Conservation (phyloP, 2,797 vertebrate species). For the Pseudochromis fuscus region DNA sequence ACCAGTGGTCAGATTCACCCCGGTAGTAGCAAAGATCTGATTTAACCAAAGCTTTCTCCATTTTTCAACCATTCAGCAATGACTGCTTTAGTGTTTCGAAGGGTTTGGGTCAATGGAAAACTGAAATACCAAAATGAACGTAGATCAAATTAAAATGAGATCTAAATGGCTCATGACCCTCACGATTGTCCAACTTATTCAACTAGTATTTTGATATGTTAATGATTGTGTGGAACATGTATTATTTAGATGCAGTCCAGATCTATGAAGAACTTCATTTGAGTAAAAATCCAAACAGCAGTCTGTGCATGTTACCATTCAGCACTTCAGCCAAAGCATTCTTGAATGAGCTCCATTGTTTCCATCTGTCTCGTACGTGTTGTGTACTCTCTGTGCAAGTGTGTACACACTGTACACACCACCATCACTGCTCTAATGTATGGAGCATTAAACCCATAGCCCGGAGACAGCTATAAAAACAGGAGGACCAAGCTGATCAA, state of each 20-base stretch:
- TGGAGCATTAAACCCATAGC: slow-evolving; percentile 93
- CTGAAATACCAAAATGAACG: no score
- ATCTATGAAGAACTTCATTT: slow-evolving; percentile 16
- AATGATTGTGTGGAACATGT: slow-evolving; percentile 25
- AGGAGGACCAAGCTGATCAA: slow-evolving; percentile 93
- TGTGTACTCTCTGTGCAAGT: slow-evolving; percentile 20
- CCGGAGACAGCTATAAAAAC: slow-evolving; percentile 96
- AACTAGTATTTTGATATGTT: slow-evolving; percentile 14
- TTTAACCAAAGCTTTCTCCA: no score
- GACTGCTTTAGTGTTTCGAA: background rate
- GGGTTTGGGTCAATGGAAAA: no score
- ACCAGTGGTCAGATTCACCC: no score
- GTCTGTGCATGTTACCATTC: background rate
- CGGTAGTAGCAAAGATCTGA: no score
- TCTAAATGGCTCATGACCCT: no score
- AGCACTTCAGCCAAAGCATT: slow-evolving; percentile 28
- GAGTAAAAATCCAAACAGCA: slow-evolving; percentile 1
- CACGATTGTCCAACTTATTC: background rate
- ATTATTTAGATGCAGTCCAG: slow-evolving; percentile 31
- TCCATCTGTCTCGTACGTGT: slow-evolving; percentile 42
- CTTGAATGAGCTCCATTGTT: slow-evolving; percentile 44
- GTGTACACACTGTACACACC: background rate
- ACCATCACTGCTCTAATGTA: slow-evolving; percentile 59
- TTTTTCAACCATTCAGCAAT: background rate
- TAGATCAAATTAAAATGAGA: no score